Base-by-base conservation (phyloP, 2,113 vertebrate genomes). In the Sebastes fasciatus region DNA sequence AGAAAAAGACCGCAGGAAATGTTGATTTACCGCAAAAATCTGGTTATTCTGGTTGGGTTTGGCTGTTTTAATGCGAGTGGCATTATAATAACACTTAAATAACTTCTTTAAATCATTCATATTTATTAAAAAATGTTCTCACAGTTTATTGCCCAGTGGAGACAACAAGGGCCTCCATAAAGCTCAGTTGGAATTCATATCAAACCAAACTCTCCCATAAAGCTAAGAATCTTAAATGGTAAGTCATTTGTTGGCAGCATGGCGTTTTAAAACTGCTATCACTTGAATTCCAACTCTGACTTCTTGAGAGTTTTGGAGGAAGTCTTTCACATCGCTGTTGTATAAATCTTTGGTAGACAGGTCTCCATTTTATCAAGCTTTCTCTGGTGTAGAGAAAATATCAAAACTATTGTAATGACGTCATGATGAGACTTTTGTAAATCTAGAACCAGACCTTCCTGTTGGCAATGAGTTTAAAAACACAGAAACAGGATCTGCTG, bases 111-210 rank as follows among this genome's bases (percentile, higher is more conserved):
- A n/a, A 42, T 26, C 8, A 21, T 78, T 60, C 2, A 57, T 14
- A 75, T 58, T 43, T 52, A 10, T 16, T 48, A 13, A 11, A 42
- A 23, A n/a, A 64, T 19, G 23, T 70, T 77, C 77, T 76, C 78
- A 66, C 58, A 63, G 62, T 86, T 84, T 76, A 83, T 83, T 84
- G 48, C 70, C 45, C 51, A 60, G 51, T 69, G 16, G 78, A 79
- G 19, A 58, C 1, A 65, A 82, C n/a, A 52, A 54, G 34, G n/a
- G 49, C 69, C 23, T 55, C 62, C 1, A 68, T 67, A 79, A 81
- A 83, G 57, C 8, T 57, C 10, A 55, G 42, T 26, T 63, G 6
- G 46, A 79, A 82, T 90, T 69, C 42, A 72, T 69, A 66, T 46
- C 23, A 57, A 54, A 55, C 45, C 54, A 49, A 9, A 6, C 40